Evolutionary conservation across 2,888 invertebrate species (phyloP), one percentile per base, ranked within the genome.

Genomic region (Cosmopolites sordidus): DNA sequence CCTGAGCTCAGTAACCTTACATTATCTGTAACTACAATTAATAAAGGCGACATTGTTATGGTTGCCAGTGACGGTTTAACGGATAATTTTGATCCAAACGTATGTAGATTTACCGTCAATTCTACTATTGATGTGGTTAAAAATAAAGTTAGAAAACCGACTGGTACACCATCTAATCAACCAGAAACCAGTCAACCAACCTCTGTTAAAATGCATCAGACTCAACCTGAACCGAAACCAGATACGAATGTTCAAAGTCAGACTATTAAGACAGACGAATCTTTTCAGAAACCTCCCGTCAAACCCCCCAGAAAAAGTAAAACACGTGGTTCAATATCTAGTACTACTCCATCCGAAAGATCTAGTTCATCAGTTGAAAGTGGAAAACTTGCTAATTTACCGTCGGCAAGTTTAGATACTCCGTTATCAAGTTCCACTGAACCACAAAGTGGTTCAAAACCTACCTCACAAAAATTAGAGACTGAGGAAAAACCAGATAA

Each of bases 81-180:
- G 4, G 92, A 93, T 69, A 93, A 93, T 72, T 90, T 92, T 65
- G 92, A 93, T 75, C 92, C 92, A 0, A 92, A 92, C 22, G 92
- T 93, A 51, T 92, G 92, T 18, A 89, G 89, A 73, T 89, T 92
- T 67, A 89, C 91, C 3, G 79, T 82, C 2, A 72, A 70, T 52
- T 60, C 64, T 2, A 63, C 61, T 68, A 40, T 72, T 68, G 43
- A 71, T 69, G 30, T 75, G 70, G 57, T 67, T 66, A 40, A 75
- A 71, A 65, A 74, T 70, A 57, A 73, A 15, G 18, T 17, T 30
- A 38, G 27, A 69, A 66, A 74, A 71, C 54, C 73, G 22, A 57
- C 54, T 27, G 56, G 29, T 22, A 48, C 46, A 38, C 22, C 54
- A 8, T 6, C 54, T 18, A 58, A 29, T 45, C 45, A 51, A 2